Evolutionary conservation across 1,140 invertebrate species (phyloP), one percentile per base, ranked within the genome.

Genomic region (Araneus ventricosus): DNA sequence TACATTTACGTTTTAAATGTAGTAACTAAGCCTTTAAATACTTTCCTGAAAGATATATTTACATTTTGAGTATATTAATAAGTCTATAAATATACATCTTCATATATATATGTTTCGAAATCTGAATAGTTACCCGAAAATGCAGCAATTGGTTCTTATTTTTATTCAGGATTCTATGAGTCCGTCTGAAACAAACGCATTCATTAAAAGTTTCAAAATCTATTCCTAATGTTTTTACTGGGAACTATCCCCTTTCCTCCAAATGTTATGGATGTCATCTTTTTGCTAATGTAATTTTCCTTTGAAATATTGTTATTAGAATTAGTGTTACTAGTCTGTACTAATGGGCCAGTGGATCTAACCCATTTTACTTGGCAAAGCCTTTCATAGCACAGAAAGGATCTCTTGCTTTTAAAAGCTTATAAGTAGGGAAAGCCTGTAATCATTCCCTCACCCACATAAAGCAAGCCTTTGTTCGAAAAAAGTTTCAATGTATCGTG

Each of bases 281-380:
- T 52, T 63, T 67, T 30, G 27, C 63, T 14, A n/a, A n/a, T 67
- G 24, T 67, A 14, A 67, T 67, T 27, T 67, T 14, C 45, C 45
- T 67, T 67, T 67, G 10, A 67, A 67, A 67, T 67, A 27, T 67
- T 67, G n/a, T 27, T 67, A 67, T 67, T 67, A n/a, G n/a, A 27
- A 63, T 10, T n/a, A 27, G 63, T 14, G 6, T 67, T 6, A 27
- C 24, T n/a, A 67, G 27, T 27, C 6, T 67, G n/a, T 67, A n/a
- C 63, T 67, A 34, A 75, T 75, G 34, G 70, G 27, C 3, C 14
- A 75, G 37, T 34, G 30, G 22, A 34, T 67, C 63, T 27, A 67
- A 27, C 10, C 24, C 63, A 67, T 67, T n/a, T 67, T 75, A 75
- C 34, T 75, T 37, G 34, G 17, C 70, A 34, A 75, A 75, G 20